Base-by-base conservation (phyloP, 2,888 invertebrate species). In the Ormyrus rosae region DNA sequence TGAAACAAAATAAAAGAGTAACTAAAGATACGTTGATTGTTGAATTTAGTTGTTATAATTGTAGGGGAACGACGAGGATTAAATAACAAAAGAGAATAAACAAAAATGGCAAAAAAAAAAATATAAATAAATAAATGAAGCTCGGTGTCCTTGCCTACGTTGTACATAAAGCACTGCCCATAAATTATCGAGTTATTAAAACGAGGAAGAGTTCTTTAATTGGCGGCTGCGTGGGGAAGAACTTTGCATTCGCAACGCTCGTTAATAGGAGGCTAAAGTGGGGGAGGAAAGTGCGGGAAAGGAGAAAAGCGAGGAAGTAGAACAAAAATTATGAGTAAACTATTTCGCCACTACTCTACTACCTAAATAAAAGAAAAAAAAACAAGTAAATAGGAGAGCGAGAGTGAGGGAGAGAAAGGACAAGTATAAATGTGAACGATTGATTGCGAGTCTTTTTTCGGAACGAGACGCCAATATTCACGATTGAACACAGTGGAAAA, bases 111-210 rank as follows among this genome's bases (percentile, higher is more conserved):
- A 61, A 77, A 73, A 78, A 56, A 34, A 19, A 79, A 67, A 78
- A 78, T 13, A 70, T n/a, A n/a, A 34, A 80, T 60, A 58, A 78
- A 82, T 79, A 76, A 34, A 81, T 80, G 63, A 79, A 84, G 84
- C 84, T 85, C 84, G 83, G 82, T 86, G 70, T 81, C 75, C 82
- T 85, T 84, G 84, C 85, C 84, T 85, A 84, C 83, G 84, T 85
- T 87, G 85, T 86, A 87, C 82, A 86, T 87, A 85, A 85, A 87
- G 85, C 87, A 87, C 87, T 87, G 86, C 87, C 86, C 86, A 83
- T 83, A 82, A 69, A 74, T 74, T 71, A 74, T 72, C 65, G 65
- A 74, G 63, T 72, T 46, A 58, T 56, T 34, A 34, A 51, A 69
- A 53, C 48, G 13, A 48, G 55, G n/a, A 34, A 65, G 13, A 55